Conservation (phyloP, 92 coral and sea anemone genomes). For the Micromussa lordhowensis region DNA sequence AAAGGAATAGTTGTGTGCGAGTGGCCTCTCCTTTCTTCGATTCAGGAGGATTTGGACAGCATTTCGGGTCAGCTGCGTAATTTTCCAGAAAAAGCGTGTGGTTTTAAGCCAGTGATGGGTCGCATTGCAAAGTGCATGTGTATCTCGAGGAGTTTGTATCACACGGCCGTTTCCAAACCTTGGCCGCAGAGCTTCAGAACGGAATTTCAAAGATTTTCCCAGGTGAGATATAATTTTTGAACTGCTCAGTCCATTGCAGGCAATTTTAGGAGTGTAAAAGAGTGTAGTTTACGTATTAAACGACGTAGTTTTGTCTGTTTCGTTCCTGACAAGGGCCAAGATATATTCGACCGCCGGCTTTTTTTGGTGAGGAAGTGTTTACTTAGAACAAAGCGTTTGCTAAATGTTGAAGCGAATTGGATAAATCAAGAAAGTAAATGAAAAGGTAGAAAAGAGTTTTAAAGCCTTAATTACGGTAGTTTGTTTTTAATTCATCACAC, state of each 20-base stretch:
- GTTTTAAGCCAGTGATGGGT: slow-evolving; percentile 3
- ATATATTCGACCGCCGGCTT: not conserved
- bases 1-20: no score
- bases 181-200: slow-evolving; percentile 19
- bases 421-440: not conserved
- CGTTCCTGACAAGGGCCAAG: not conserved
- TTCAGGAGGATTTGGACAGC: not conserved
- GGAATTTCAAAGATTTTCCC: slow-evolving; percentile 40
- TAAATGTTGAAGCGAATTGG: not conserved
- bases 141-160: slow-evolving; percentile 33
- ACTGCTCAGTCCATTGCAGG: no score
- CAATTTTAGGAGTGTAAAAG: not conserved
- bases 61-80: not conserved
- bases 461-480: not conserved
- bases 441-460: not conserved
- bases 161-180: slow-evolving; percentile 17
- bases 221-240: slow-evolving; percentile 1
- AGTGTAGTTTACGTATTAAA: not conserved
- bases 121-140: slow-evolving; percentile 11
- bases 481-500: not conserved
- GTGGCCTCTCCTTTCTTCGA: not conserved
- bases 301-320: not conserved
- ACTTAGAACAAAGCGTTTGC: not conserved
- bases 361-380: not conserved
- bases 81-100: not conserved